Percentiles rank a stretch among this genome's conserved stretches.
Conservation (phyloP, 1,140 invertebrate species). For the Drosophila murphyi region DNA sequence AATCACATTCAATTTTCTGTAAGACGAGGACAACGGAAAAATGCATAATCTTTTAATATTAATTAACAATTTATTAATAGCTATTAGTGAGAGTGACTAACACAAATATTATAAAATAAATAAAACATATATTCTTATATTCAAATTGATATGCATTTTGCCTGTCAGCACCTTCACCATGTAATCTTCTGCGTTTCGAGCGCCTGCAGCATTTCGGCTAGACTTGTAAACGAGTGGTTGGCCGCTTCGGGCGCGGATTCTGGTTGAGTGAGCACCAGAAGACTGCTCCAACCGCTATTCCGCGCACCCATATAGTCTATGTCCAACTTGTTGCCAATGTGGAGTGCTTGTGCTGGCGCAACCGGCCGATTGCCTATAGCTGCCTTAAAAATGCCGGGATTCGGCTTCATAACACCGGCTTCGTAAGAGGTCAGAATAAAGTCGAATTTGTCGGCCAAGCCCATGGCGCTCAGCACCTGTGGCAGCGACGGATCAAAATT, state of each 20-base stretch:
- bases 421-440: slow-evolving; percentile 81
- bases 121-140: neutral
- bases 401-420: slow-evolving; percentile 69
- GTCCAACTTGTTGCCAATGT: slow-evolving; percentile 91
- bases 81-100: too few species aligned
- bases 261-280: slow-evolving; percentile 68
- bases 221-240: slow-evolving; percentile 45
- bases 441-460: slow-evolving; percentile 62
- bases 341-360: slow-evolving; percentile 88
- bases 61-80: too few species aligned
- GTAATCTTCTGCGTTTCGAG: slow-evolving; percentile 50
- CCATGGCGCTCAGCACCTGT: slow-evolving; percentile 60
- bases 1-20: too few species aligned
- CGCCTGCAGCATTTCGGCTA: slow-evolving; percentile 48
- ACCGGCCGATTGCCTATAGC: slow-evolving; percentile 66
- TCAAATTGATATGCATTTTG: neutral
- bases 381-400: slow-evolving; percentile 61
- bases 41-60: too few species aligned
- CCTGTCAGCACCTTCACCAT: slow-evolving; percentile 46
- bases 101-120: neutral
- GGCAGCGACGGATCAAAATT: slow-evolving; percentile 77
- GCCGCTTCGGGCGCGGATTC: neutral
- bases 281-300: slow-evolving; percentile 90
- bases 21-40: too few species aligned
- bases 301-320: slow-evolving; percentile 92